These are phyloP conservation scores for Zaprionus taronus DNA, from an alignment of 1,140 invertebrate species.

Conservation along the genomic window DNA sequence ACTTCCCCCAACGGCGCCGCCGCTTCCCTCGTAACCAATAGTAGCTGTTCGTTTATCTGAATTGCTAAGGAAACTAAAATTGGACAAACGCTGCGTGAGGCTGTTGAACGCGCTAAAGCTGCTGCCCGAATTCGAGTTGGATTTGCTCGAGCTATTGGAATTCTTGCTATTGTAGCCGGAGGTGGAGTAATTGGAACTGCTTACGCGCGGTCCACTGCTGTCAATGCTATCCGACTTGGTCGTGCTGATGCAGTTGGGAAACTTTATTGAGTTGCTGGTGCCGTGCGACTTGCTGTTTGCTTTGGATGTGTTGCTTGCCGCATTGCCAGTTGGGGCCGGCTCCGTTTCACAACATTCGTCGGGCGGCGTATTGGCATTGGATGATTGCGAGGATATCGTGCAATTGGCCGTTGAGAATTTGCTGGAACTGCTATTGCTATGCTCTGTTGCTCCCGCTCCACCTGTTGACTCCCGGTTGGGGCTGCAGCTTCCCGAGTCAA, in stretches of 20 bases:
- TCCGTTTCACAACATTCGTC: constrained; percentile 64
- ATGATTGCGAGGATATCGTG: constrained; percentile 83
- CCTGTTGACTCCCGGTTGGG: constrained; percentile 59
- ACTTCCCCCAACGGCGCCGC: constrained; percentile 39
- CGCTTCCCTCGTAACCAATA: constrained; percentile 57
- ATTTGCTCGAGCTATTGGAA: constrained; percentile 81
- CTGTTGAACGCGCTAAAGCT: constrained; percentile 78
- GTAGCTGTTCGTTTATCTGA: constrained; percentile 71
- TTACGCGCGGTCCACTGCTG: constrained; percentile 44
- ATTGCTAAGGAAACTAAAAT: constrained; percentile 80
- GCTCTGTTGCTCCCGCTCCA: constrained; percentile 46
- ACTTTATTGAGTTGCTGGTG: constrained; percentile 73
- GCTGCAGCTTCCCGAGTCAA: constrained; percentile 64
- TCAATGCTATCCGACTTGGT: constrained; percentile 81
- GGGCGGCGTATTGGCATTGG: constrained; percentile 72
- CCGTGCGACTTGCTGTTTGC: constrained; percentile 56
- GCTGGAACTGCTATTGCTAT: constrained; percentile 83
- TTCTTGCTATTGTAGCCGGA: constrained; percentile 80
- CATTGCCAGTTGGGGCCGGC: constrained; percentile 29
- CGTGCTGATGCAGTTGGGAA: constrained; percentile 79
- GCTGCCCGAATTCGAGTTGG: constrained; percentile 68
- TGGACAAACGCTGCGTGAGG: constrained; percentile 78
- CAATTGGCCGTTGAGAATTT: constrained; percentile 84
- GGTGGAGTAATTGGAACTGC: constrained; percentile 52
- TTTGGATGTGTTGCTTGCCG: constrained; percentile 39